phyloP scores from a whole-genome alignment of 2,797 vertebrate genomes.

The Dicrostonyx torquatus region DNA sequence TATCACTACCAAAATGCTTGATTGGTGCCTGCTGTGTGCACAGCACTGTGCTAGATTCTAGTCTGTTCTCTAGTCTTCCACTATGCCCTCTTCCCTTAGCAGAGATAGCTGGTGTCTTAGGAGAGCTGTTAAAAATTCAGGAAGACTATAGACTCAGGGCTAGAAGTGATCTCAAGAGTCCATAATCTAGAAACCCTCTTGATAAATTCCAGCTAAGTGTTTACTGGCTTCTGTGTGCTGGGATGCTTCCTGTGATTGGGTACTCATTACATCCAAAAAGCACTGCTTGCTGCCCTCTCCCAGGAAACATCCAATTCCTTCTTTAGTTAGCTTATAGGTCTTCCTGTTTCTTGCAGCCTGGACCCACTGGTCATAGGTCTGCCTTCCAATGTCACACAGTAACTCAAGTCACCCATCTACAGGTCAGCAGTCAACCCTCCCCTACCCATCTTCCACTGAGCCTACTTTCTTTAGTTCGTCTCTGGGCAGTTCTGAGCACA shows the following conservation, averaged over 20 bases:
- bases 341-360: slow-evolving; percentile 11
- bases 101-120: slow-evolving; percentile 25
- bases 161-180: slow-evolving; percentile 16
- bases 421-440: neutral
- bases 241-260: neutral
- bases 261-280: neutral
- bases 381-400: neutral
- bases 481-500: neutral
- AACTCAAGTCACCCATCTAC: slow-evolving; percentile 12
- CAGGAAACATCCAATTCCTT: neutral
- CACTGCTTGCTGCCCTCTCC: neutral
- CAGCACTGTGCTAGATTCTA: slow-evolving; percentile 40
- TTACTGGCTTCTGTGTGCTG: slow-evolving; percentile 2
- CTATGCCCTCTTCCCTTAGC: slow-evolving; percentile 13
- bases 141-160: slow-evolving; percentile 15
- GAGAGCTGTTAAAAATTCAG: slow-evolving; percentile 53
- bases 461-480: slow-evolving; percentile 41
- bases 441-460: neutral
- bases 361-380: neutral
- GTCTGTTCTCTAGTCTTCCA: slow-evolving; percentile 14
- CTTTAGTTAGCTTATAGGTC: neutral
- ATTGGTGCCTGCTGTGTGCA: slow-evolving; percentile 27
- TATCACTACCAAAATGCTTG: slow-evolving; percentile 32
- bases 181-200: slow-evolving; percentile 2
- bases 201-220: slow-evolving; percentile 29